A percentile compares a stretch with the other conserved stretches of the same genome.
phyloP scores from a whole-genome alignment of 2,113 vertebrate species.

The Paratilapia polleni region DNA sequence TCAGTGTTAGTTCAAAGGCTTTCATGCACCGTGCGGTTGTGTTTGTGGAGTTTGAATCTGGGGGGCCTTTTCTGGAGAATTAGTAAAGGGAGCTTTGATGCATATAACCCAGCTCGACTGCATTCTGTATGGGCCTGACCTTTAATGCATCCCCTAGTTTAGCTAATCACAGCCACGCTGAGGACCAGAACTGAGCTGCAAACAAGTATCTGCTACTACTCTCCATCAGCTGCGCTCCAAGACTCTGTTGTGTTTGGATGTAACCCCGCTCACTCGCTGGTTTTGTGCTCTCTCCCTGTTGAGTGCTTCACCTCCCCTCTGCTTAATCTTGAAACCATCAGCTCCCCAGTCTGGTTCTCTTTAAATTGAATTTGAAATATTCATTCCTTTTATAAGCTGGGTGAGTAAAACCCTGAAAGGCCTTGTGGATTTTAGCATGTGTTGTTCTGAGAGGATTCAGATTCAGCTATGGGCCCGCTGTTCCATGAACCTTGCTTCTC shows the following conservation, averaged over 20 bases:
- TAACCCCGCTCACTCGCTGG: slow-evolving; percentile 26
- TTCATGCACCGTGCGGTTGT: background rate
- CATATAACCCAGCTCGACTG: slow-evolving; percentile 4
- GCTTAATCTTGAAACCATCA: slow-evolving; percentile 67
- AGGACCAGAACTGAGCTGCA: slow-evolving; percentile 47
- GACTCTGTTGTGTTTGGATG: slow-evolving; percentile 64
- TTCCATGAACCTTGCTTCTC: slow-evolving; percentile 2
- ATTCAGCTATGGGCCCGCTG: background rate
- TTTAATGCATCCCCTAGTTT: slow-evolving; percentile 7
- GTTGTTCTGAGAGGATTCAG: slow-evolving; percentile 32
- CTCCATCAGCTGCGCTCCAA: slow-evolving; percentile 38
- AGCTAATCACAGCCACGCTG: slow-evolving; percentile 15
- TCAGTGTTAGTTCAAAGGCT: slow-evolving; percentile 13
- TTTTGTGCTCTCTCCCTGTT: slow-evolving; percentile 46
- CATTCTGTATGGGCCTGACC: slow-evolving; percentile 18
- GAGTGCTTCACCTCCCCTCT: slow-evolving; percentile 35
- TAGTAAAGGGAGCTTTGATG: slow-evolving; percentile 15
- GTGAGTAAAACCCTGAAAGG: slow-evolving; percentile 27
- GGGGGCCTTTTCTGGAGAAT: slow-evolving; percentile 29
- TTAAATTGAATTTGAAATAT: slow-evolving; percentile 58
- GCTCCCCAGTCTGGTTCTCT: slow-evolving; percentile 51
- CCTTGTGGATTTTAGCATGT: slow-evolving; percentile 23
- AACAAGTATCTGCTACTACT: slow-evolving; percentile 54
- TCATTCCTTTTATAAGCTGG: slow-evolving; percentile 27
- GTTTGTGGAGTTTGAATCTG: slow-evolving; percentile 22